Evolutionary conservation across 2,888 invertebrate species (phyloP), one percentile per base, ranked within the genome.

Genomic region (Thera obeliscata): DNA sequence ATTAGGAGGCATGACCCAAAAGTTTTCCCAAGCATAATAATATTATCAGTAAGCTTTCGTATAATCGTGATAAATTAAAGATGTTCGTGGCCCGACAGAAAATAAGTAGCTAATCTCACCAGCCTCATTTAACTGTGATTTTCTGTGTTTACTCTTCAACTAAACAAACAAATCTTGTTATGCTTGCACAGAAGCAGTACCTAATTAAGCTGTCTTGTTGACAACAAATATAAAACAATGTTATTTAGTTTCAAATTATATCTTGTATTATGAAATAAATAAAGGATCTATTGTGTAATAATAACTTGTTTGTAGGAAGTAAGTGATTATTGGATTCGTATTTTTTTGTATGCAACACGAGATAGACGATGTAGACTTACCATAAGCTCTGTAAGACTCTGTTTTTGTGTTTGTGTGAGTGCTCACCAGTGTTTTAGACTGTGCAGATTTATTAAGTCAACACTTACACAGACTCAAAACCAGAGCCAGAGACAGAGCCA

Each of bases 1-100:
- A 11, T 1, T 12, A 41, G 33, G 6, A 33, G 57, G 43, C 61
- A 74, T 76, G 74, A 71, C 76, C 79, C 73, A 63, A 79, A 81
- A 76, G 71, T 77, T 80, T 65, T 67, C 64, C 66, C 7, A 22
- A 8, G 56, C 41, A 36, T 54, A 55, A 5, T 43, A 56, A 36
- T 54, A 55, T 11, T 43, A 56, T 56, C 56, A 59, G 50, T 33
- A 38, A 48, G 46, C 59, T 22, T 61, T 67, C 50, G 58, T 46
- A 36, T 50, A 58, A 6, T 56, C 55, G 48, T 63, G 55, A 62
- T 64, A 65, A 62, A 71, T 71, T 67, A 64, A 68, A 59, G 61
- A 61, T 49, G 56, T 56, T 60, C 33, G 52, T 58, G 36, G 57
- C 66, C 61, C 52, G 56, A 55, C 58, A 62, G 61, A 70, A 67